Percentiles rank a stretch among this genome's conserved stretches.
These are phyloP conservation scores for Camptogramma bilineatum DNA, from an alignment of 2,888 invertebrate genomes.

Conservation along the genomic window DNA sequence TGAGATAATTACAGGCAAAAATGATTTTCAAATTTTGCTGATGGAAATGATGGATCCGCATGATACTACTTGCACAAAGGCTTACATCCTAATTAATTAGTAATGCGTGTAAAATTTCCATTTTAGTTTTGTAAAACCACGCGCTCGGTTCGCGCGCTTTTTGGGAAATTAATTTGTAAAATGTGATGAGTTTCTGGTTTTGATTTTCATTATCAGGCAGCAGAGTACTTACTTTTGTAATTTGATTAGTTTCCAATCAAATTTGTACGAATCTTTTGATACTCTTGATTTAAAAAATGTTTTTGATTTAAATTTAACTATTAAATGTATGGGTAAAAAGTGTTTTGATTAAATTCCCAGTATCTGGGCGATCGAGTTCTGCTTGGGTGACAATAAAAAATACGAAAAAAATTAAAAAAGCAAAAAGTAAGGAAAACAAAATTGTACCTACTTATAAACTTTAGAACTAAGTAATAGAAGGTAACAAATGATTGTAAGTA, in stretches of 20 bases:
- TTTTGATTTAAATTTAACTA: no score
- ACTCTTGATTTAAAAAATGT: no score
- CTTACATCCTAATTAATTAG: slow-evolving; percentile 50
- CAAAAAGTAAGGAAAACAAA: no score
- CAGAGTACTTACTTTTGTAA: background rate
- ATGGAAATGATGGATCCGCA: slow-evolving; percentile 60
- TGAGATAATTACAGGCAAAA: slow-evolving; percentile 78
- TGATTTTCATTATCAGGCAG: slow-evolving; percentile 8
- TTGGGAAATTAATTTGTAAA: slow-evolving; percentile 25
- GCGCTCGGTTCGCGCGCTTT: slow-evolving; percentile 7
- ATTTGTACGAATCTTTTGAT: background rate
- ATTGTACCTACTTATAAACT: no score
- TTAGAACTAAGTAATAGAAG: no score
- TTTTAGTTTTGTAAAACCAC: slow-evolving; percentile 44
- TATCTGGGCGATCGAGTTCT: no score
- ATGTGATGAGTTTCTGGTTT: slow-evolving; percentile 27
- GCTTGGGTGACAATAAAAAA: no score
- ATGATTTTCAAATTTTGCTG: slow-evolving; percentile 70
- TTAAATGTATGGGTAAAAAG: no score
- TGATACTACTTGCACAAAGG: slow-evolving; percentile 36
- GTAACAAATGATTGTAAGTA: no score
- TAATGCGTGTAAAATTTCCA: slow-evolving; percentile 40
- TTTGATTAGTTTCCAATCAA: slow-evolving; percentile 1
- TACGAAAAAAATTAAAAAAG: no score
- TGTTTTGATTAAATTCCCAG: no score